These are phyloP conservation scores for Cryptus viduatorius DNA, from an alignment of 2,888 invertebrate genomes.

Conservation along the genomic window DNA sequence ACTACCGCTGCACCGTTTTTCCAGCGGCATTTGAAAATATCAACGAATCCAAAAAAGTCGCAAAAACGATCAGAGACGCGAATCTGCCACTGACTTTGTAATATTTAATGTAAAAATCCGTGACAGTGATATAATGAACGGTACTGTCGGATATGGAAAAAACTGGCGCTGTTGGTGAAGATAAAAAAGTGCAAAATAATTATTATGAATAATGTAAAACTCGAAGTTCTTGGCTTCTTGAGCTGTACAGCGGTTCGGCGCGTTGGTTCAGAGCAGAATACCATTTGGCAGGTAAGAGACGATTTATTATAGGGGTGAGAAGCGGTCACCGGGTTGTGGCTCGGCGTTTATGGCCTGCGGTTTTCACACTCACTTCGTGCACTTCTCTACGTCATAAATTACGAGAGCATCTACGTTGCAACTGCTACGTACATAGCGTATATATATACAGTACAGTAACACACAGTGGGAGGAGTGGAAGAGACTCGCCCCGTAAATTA, in stretches of 20 bases:
- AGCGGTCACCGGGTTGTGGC: conserved; percentile 68
- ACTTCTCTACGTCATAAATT: conserved; percentile 71
- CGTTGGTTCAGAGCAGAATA: neutral
- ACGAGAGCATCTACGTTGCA: conserved; percentile 50
- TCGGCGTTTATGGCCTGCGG: conserved; percentile 75
- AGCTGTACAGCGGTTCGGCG: neutral
- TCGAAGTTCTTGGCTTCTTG: neutral
- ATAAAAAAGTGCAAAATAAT: neutral
- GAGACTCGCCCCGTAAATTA: conserved; percentile 66
- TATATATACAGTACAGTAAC: neutral
- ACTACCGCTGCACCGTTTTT: no score
- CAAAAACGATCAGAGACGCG: no score
- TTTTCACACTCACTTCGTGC: conserved; percentile 74
- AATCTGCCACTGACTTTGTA: no score
- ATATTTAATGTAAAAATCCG: no score
- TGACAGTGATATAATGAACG: no score
- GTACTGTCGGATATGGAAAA: neutral
- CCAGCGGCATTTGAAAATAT: no score
- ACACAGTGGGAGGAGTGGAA: conserved; percentile 28
- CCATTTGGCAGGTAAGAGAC: conserved; percentile 52
- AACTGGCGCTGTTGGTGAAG: neutral
- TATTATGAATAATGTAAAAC: neutral
- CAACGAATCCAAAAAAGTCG: no score
- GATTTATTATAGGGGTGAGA: conserved; percentile 58
- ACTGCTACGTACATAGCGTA: conserved; percentile 25